Evolutionary conservation across 2,113 vertebrate genomes (phyloP), one percentile per base, ranked within the genome.

Genomic region (Seriola aureovittata): DNA sequence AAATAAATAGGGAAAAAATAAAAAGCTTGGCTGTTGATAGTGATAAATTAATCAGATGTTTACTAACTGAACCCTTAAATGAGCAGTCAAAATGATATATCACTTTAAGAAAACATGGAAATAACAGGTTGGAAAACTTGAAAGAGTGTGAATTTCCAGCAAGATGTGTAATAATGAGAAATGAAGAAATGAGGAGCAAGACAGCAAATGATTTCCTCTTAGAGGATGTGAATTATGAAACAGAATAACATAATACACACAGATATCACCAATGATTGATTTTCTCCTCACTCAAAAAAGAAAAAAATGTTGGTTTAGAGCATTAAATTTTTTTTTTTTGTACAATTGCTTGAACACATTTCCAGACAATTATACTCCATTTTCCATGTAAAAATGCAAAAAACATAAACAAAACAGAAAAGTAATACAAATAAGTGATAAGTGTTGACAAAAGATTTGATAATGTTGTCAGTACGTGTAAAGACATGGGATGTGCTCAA

Each of bases 121-220:
- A 77, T 40, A 54, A 40, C 46, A 67, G 17, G 38, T 71, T 81
- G 10, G 40, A 21, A 63, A 58, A 75, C 2, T 16, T 78, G 6
- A 44, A 65, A 66, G 21, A 48, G 21, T 59, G 17, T 48, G 17
- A 75, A 58, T 78, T 68, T 46, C 19, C 57, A 81, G 23, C 9
- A 6, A 67, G 42, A n/a, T 75, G 34, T 64, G 21, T 81, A 59
- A 81, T 59, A 48, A 21, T 1, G 46, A 76, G 34, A 52, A 78
- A 32, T 57, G 1, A 71, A 50, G 4, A 17, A 78, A 32, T 63
- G 1, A 71, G 42, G 4, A 17, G 16, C 16, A 62, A 36, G 29
- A 59, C 12, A 71, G 40, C n/a, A 40, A 57, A 71, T 58, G 12
- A 75, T 74, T 70, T 65, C 44, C 10, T 13, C 6, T 36, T 25